These are phyloP conservation scores for Onychorhynchus coronatus DNA, from an alignment of 2,113 vertebrate genomes.

Conservation along the genomic window DNA sequence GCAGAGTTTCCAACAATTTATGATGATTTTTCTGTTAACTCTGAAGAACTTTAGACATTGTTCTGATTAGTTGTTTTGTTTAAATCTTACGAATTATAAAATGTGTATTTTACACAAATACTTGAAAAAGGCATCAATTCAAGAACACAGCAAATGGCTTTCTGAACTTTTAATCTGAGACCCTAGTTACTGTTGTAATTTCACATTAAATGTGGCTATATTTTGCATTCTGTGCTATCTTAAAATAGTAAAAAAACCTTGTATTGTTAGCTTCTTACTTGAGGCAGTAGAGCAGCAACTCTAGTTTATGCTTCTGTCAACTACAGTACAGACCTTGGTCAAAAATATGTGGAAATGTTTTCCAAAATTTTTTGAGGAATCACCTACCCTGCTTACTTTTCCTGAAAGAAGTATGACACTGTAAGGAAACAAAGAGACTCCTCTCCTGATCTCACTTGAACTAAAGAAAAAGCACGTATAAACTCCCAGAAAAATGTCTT, in stretches of 20 bases:
- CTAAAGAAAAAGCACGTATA: background rate
- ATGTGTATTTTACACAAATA: background rate
- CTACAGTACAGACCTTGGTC: background rate
- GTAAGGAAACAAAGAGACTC: background rate
- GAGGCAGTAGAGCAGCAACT: background rate
- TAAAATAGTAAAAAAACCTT: background rate
- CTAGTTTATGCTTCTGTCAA: background rate
- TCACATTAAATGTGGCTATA: background rate
- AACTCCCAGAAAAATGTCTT: background rate
- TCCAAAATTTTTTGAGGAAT: background rate
- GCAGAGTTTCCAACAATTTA: background rate
- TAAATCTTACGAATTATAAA: background rate
- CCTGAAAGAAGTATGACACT: background rate
- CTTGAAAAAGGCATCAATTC: background rate
- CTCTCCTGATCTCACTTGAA: background rate
- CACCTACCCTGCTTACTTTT: background rate
- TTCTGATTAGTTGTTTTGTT: background rate
- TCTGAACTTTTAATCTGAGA: background rate
- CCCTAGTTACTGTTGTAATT: background rate
- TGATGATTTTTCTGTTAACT: background rate
- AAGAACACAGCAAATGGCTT: background rate
- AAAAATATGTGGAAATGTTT: background rate
- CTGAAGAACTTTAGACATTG: background rate
- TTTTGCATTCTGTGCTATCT: background rate
- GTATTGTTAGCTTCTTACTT: background rate